Evolutionary conservation across 1,140 invertebrate species (phyloP), one percentile per base, ranked within the genome.

Genomic region (Halyomorpha halys): DNA sequence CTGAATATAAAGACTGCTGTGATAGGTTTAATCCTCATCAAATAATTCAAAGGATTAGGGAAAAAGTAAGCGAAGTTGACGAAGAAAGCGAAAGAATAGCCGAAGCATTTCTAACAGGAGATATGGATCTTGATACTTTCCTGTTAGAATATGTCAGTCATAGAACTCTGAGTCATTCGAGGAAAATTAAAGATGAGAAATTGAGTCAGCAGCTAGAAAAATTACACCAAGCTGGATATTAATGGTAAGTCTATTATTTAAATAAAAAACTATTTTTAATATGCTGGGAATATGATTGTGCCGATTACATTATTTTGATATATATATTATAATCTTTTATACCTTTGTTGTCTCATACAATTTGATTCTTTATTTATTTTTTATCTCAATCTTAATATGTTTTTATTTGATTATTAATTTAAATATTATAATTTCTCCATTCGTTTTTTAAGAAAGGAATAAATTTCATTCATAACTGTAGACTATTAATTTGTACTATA

Each of bases 181-280:
- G 87, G 56, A 81, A 86, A 70, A 85, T 85, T 5, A 85, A 88
- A 72, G 86, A 89, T 69, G 88, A 90, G 69, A 82, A 87, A 67
- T 72, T 90, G 19, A 80, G 83, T 1, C 82, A 85, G 68, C 88
- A 90, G 69, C 72, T 90, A 5, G 81, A 81, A 67, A 83, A 83
- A 68, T 70, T 86, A 21, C 61, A 66, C 19, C 61, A 60, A 19
- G 59, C 65, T 21, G 47, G 63, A 25, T 64, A 23, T 59, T 64
- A n/a, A 64, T 16, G 34, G 34, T 39, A 39, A 11, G 34, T 39
- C 34, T 39, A 39, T 11, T 13, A 11, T 39, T n/a, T 39, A 39
- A 39, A 30, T 30, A 30, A 3, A 30, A 30, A 30, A 4, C 8
- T 30, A 3, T 30, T 30, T 30, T 30, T 3, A 30, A 3, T 30